phyloP scores from a whole-genome alignment of 2,113 vertebrate genomes.

The Lasiurus cinereus region DNA sequence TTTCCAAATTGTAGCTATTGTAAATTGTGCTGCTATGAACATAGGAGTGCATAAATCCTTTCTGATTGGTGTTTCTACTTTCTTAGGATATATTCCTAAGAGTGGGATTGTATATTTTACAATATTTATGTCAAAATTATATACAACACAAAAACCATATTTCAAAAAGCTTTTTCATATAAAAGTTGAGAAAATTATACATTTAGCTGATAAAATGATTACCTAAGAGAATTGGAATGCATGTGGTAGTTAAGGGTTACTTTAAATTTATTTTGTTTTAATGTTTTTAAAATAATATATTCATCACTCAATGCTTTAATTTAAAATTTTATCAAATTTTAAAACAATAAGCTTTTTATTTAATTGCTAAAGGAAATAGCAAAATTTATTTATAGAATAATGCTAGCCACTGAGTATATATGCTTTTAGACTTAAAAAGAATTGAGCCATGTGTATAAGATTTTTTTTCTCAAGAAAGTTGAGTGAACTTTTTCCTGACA shows the following conservation, averaged over 20 bases:
- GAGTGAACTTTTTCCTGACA: background rate
- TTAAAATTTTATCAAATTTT: slow-evolving; percentile 7
- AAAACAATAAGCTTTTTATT: background rate
- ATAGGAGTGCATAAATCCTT: no score
- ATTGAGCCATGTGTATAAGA: background rate
- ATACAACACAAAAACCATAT: background rate
- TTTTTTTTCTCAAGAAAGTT: background rate
- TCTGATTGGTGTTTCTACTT: no score
- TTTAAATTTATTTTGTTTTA: slow-evolving; percentile 50
- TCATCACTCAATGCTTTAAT: background rate
- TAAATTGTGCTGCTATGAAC: no score
- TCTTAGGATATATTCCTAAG: no score
- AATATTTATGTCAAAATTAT: background rate
- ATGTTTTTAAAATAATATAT: background rate
- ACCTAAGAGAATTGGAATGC: background rate
- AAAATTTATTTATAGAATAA: background rate
- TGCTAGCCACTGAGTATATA: background rate
- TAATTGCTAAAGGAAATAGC: background rate
- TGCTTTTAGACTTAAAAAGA: background rate
- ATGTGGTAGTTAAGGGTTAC: background rate
- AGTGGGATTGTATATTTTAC: background rate
- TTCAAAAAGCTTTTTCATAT: background rate
- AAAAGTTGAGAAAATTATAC: background rate
- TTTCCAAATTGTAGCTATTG: no score
- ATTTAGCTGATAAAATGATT: background rate